Percentiles rank a stretch among this genome's conserved stretches.
phyloP scores from a whole-genome alignment of 2,113 vertebrate species.

The Ictalurus furcatus region DNA sequence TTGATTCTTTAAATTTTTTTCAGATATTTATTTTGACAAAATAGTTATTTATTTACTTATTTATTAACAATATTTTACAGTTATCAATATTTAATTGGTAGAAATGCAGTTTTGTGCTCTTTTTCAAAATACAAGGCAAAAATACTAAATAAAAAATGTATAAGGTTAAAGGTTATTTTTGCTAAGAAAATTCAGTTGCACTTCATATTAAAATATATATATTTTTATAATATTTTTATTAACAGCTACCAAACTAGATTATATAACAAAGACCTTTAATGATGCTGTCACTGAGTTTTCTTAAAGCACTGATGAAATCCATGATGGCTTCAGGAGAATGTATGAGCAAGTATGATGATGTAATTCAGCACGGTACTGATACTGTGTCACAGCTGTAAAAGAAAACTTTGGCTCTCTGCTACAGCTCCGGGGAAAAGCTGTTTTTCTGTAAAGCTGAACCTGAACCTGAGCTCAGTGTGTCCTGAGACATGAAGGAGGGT shows the following conservation, averaged over 20 bases:
- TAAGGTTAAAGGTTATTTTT: background rate
- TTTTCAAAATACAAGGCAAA: background rate
- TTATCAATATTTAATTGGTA: background rate
- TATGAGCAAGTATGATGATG: background rate
- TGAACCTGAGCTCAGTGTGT: conserved; percentile 69
- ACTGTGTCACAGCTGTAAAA: background rate
- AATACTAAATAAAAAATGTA: background rate
- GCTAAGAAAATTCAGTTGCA: background rate
- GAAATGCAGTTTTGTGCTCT: background rate
- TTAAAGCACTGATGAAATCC: background rate
- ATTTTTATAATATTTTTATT: background rate
- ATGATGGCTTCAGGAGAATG: background rate
- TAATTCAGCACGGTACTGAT: background rate
- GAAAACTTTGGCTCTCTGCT: conserved; percentile 59
- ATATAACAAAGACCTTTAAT: background rate
- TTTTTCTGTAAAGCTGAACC: conserved; percentile 4
- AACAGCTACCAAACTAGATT: background rate
- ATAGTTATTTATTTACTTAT: background rate
- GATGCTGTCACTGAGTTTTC: background rate
- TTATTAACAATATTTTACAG: background rate
- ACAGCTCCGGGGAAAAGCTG: conserved; percentile 26
- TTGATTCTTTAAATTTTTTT: background rate
- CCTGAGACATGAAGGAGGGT: conserved; percentile 68
- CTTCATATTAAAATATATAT: background rate
- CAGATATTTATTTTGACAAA: background rate